Base-by-base conservation (phyloP, 2,113 vertebrate genomes). In the Alectura lathami region DNA sequence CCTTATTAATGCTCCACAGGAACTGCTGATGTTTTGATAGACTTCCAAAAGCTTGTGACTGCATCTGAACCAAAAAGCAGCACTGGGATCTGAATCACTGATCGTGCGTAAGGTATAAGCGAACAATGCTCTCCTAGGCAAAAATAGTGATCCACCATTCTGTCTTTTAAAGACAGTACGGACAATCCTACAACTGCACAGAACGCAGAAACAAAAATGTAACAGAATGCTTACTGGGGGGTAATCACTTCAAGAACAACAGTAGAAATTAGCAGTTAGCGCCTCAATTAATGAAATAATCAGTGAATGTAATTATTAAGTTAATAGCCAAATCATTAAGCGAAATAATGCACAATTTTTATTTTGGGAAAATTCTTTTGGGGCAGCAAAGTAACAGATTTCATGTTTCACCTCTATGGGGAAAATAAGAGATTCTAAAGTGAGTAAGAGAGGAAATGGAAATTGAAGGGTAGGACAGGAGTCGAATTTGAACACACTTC, bases 1-100 rank as follows among this genome's bases (percentile, higher is more conserved):
- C 51, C 45, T 75, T 72, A 54, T 6, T 72, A 89, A 72, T 23
- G 17, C 57, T 93, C 62, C 80, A 85, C 78, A 95, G 88, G 84
- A 91, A 95, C 64, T 87, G 88, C 38, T 72, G 88, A 40, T 89
- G 67, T 86, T 75, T 57, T 67, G 42, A 67, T 45, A 94, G 70
- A 91, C 78, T 92, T 96, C 50, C 20, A 42, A 60, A 90, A 79
- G 75, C 82, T 76, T 90, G 23, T 85, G 91, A 93, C 70, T 53
- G 26, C 9, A 48, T 1, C 0, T 69, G 91, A 83, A 40, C 34
- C n/a, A 81, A 81, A 92, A 91, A 67, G 59, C 68, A 83, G 36
- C 20, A 43, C 20, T 30, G 59, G 34, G 38, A 89, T 89, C 72
- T 84, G 69, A 95, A 86, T 89, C 50, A 81, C 15, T 50, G 22